Base-by-base conservation (phyloP, 2,113 vertebrate species). In the Cinclus mexicanus region DNA sequence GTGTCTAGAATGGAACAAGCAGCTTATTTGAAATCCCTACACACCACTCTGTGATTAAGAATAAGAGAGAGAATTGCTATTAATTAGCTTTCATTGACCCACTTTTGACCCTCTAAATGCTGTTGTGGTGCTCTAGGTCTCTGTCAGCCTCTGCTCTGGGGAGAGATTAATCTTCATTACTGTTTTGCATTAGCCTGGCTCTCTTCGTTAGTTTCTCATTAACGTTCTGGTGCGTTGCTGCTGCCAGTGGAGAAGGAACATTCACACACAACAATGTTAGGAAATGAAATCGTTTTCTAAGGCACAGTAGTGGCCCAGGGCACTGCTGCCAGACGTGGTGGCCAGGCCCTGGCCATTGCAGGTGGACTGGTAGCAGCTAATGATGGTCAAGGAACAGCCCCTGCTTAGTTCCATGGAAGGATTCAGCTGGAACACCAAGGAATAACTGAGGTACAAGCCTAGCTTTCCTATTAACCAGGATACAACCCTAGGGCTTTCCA, bases 121-220 rank as follows among this genome's bases (percentile, higher is more conserved):
- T 4, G 2, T 87, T 93, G 82, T 1, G 6, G 84, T 85, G 50
- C 24, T 25, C 50, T 33, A 65, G 78, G 87, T 90, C 87, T 93
- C 79, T 65, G 90, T 85, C 60, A 33, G 55, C 55, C 47, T 57
- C 39, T 6, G 50, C 94, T 94, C 92, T 41, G 37, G 87, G 90
- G 96, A 95, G 50, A 83, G 29, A 91, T 95, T 95, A 47, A 77
- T 96, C 85, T 94, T 95, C 85, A 80, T 96, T 95, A 93, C 46
- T 35, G 35, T 53, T 91, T 47, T 90, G 56, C 75, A 65, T 96
- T 91, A 83, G 75, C 59, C 67, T 89, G 82, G 50, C 5, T 3
- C 75, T 91, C 84, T 74, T 84, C 0, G 8, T 95, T 93, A 91
- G 63, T 59, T 87, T 87, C 84, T 95, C 78, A 80, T 94, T 95